Conservation (phyloP, 2,888 invertebrate species). For the Gymnosoma rotundatum region DNA sequence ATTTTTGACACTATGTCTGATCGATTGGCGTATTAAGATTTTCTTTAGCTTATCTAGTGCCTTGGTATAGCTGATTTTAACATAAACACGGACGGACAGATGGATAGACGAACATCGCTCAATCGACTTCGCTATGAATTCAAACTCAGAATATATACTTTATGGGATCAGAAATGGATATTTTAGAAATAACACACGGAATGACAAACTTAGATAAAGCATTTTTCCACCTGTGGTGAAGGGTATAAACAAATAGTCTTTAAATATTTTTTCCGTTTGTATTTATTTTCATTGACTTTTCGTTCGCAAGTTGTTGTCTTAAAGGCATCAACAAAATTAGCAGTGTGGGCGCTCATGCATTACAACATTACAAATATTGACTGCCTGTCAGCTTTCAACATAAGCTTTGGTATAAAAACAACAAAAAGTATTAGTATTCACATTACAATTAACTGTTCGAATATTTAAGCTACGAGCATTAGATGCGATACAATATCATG, state of each 20-base stretch:
- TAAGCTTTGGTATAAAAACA: conserved; percentile 61
- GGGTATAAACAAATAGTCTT: neutral
- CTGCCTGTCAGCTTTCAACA: conserved; percentile 67
- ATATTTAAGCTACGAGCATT: conserved; percentile 16
- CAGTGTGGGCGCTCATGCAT: conserved; percentile 69
- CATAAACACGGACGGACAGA: too few species aligned
- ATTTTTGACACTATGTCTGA: too few species aligned
- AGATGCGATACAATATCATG: conserved; percentile 27
- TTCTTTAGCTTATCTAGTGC: too few species aligned
- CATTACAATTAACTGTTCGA: conserved; percentile 21
- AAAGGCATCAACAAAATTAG: conserved; percentile 70
- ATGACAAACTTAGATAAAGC: too few species aligned
- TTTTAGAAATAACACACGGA: too few species aligned
- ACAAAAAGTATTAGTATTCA: conserved; percentile 39
- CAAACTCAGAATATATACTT: too few species aligned
- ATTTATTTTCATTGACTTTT: conserved; percentile 47
- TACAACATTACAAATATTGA: conserved; percentile 65
- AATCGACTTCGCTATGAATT: too few species aligned
- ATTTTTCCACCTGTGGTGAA: too few species aligned
- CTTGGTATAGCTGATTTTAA: too few species aligned
- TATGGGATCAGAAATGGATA: too few species aligned
- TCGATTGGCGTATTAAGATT: too few species aligned
- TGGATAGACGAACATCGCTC: too few species aligned
- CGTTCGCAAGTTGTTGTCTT: conserved; percentile 61
- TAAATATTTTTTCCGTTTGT: conserved; percentile 13